phyloP scores from a whole-genome alignment of 2,888 invertebrate genomes.

The Phengaris alcon region DNA sequence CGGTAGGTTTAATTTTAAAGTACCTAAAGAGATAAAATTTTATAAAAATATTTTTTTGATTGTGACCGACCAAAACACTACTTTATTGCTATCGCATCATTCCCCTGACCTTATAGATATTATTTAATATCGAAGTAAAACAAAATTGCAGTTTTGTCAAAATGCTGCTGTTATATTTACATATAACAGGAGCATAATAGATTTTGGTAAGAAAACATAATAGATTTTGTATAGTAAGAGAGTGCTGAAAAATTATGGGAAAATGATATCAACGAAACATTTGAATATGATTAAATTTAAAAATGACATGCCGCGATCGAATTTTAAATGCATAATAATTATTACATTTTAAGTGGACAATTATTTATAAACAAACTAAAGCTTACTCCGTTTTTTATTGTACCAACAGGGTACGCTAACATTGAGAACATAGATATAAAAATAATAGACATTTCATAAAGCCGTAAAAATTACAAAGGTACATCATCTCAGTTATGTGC shows the following conservation, averaged over 20 bases:
- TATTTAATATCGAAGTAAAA: not conserved
- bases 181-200: too few relatives aligned
- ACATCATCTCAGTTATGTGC: not conserved
- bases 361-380: not conserved
- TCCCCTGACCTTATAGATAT: not conserved
- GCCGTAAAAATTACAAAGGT: not conserved
- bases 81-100: not conserved
- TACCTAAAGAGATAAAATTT: conserved; percentile 1
- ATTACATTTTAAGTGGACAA: conserved; percentile 10
- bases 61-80: conserved; percentile 20
- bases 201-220: not conserved
- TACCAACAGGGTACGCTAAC: not conserved
- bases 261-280: conserved; percentile 8
- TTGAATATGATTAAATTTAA: too few relatives aligned
- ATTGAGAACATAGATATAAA: not conserved
- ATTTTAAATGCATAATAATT: conserved; percentile 12
- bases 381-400: conserved; percentile 4
- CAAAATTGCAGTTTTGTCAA: not conserved
- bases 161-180: not conserved
- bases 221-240: not conserved
- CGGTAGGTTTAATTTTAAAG: not conserved
- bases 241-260: not conserved
- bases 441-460: not conserved
- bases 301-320: not conserved
- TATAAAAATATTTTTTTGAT: not conserved